Conservation (phyloP, 2,888 invertebrate species). For the Camponotus fellah region DNA sequence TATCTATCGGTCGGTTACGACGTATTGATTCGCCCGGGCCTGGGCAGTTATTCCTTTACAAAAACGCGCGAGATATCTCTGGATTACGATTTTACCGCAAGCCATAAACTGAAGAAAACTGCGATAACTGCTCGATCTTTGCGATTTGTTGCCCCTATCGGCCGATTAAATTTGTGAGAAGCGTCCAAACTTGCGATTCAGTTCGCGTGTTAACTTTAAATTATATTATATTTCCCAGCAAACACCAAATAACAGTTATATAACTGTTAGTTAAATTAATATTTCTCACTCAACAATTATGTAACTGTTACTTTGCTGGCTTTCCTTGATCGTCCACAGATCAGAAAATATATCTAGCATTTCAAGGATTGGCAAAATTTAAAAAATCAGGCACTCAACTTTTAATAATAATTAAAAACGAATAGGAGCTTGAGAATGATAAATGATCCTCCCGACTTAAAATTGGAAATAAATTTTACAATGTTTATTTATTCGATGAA, state of each 20-base stretch:
- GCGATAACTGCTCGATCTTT: constrained; percentile 32
- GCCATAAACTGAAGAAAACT: constrained; percentile 39
- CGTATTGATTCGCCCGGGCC: constrained; percentile 39
- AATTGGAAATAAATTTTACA: not conserved
- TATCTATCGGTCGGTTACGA: constrained; percentile 44
- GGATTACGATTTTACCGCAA: constrained; percentile 33
- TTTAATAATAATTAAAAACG: not conserved
- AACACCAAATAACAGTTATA: too few species aligned
- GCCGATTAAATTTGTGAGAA: constrained; percentile 14
- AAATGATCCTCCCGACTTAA: not conserved
- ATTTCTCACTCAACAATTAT: too few species aligned
- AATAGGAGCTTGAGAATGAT: not conserved
- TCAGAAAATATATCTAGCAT: not conserved
- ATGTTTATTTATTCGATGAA: not conserved
- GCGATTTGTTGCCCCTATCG: constrained; percentile 29
- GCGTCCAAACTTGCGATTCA: not conserved
- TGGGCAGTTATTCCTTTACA: constrained; percentile 40
- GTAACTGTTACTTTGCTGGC: too few species aligned
- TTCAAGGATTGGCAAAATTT: not conserved
- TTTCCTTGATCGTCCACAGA: not conserved
- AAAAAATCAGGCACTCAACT: not conserved
- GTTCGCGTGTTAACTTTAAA: constrained; percentile 16
- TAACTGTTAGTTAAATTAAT: too few species aligned
- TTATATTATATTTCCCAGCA: not conserved
- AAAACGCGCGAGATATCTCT: constrained; percentile 27